phyloP scores from a whole-genome alignment of 2,888 invertebrate species.

The Synergus gifuensis region DNA sequence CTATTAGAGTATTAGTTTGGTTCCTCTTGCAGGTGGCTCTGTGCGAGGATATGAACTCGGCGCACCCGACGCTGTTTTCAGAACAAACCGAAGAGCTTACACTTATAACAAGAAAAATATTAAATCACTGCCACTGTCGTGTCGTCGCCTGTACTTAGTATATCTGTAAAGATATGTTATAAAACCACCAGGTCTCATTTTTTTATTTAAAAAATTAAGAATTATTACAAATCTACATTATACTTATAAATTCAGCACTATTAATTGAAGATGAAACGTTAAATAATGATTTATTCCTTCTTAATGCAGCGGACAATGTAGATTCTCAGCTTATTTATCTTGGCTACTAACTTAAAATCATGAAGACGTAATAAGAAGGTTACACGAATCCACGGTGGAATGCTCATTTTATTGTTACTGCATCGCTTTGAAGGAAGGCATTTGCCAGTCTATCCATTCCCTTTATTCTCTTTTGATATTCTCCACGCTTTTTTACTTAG shows the following conservation, averaged over 20 bases:
- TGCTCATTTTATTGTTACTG: constrained; percentile 32
- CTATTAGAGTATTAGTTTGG: constrained; percentile 54
- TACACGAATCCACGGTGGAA: constrained; percentile 16
- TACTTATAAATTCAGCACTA: too few species aligned
- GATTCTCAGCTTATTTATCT: constrained; percentile 25
- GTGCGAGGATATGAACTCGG: constrained; percentile 62
- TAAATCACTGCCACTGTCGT: constrained; percentile 70
- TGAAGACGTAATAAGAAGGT: constrained; percentile 37
- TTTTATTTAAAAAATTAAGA: neutral
- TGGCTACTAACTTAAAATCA: constrained; percentile 17
- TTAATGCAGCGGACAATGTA: constrained; percentile 14
- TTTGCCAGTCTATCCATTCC: constrained; percentile 56
- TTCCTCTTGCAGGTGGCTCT: constrained; percentile 59
- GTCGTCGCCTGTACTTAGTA: constrained; percentile 52
- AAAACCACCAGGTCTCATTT: neutral
- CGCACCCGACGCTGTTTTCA: constrained; percentile 71
- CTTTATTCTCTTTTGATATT: constrained; percentile 52
- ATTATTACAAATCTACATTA: neutral
- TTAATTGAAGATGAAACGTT: constrained; percentile 15
- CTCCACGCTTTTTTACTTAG: constrained; percentile 49
- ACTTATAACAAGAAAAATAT: constrained; percentile 76
- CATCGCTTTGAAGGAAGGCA: constrained; percentile 47
- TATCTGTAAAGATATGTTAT: neutral
- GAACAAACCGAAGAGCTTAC: constrained; percentile 73
- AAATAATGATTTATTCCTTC: constrained; percentile 40